Percentiles rank a stretch among this genome's conserved stretches.
phyloP scores from a whole-genome alignment of 1,140 invertebrate species.

The Leptinotarsa texana region DNA sequence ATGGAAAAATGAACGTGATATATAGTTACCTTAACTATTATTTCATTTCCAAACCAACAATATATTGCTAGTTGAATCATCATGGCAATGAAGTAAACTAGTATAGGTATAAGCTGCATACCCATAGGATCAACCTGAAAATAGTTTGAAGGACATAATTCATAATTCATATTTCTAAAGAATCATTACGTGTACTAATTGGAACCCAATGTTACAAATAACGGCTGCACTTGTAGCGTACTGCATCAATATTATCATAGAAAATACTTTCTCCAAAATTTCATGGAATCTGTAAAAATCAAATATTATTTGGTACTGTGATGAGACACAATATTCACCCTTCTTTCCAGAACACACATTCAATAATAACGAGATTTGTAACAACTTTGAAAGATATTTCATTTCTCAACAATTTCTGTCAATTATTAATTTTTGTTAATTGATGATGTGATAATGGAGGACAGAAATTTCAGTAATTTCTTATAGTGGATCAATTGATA shows the following conservation, averaged over 20 bases:
- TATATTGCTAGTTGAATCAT: slow-evolving; percentile 42
- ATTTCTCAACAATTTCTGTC: too few relatives aligned
- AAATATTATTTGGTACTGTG: too few relatives aligned
- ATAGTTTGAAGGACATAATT: background rate
- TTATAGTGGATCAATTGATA: too few relatives aligned
- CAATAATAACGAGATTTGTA: background rate
- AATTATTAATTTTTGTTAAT: background rate
- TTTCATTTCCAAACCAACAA: slow-evolving; percentile 44
- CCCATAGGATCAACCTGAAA: slow-evolving; percentile 34
- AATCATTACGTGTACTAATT: slow-evolving; percentile 33
- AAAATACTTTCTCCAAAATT: slow-evolving; percentile 32
- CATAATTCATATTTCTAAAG: too few relatives aligned
- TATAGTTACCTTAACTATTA: slow-evolving; percentile 32
- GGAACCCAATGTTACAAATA: slow-evolving; percentile 41
- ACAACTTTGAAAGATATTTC: background rate
- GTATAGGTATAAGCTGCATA: slow-evolving; percentile 30
- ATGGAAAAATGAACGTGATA: background rate
- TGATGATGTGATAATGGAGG: background rate
- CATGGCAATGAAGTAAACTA: slow-evolving; percentile 41
- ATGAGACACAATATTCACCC: too few relatives aligned
- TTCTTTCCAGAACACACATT: too few relatives aligned
- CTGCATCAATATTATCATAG: slow-evolving; percentile 33
- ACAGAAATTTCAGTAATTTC: too few relatives aligned
- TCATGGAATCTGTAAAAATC: slow-evolving; percentile 25
- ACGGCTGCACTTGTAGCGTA: slow-evolving; percentile 33